A percentile compares a stretch with the other conserved stretches of the same genome.
phyloP scores from a whole-genome alignment of 2,888 invertebrate species.

The Apamea sordens region DNA sequence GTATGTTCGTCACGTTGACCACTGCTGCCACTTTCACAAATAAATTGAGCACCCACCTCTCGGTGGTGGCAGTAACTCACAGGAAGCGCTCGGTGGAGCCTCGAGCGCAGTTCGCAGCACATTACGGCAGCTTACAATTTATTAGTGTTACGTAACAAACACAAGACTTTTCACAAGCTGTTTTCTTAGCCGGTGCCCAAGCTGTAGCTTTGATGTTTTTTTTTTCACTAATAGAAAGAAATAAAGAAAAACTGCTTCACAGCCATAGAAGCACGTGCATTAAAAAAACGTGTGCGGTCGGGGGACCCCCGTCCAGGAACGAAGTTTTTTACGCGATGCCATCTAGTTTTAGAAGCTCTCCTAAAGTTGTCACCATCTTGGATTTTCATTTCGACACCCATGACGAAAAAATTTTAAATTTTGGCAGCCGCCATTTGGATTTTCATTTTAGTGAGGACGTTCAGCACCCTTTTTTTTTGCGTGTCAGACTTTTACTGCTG shows the following conservation, averaged over 20 bases:
- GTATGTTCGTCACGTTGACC: conserved; percentile 1
- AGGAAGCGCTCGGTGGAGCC: conserved; percentile 23
- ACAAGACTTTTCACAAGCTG: conserved; percentile 13
- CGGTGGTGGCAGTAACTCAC: conserved; percentile 42
- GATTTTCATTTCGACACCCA: too few species aligned
- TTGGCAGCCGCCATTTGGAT: too few species aligned
- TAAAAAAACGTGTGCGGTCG: too few species aligned
- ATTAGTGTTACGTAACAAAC: conserved; percentile 41
- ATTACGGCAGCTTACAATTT: conserved; percentile 40
- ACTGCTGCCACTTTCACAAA: conserved; percentile 10
- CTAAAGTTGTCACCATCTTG: neutral
- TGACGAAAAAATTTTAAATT: too few species aligned
- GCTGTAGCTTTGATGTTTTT: neutral
- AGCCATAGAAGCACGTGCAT: neutral
- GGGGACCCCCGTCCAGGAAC: neutral
- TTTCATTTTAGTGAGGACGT: too few species aligned
- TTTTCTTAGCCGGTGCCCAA: neutral
- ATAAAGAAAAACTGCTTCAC: neutral
- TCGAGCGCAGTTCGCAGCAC: conserved; percentile 33
- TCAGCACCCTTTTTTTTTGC: too few species aligned
- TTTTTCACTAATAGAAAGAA: neutral
- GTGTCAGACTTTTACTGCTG: too few species aligned
- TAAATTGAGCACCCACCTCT: conserved; percentile 18
- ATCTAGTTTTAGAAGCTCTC: neutral
- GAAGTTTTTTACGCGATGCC: neutral